These are phyloP conservation scores for Zingel zingel DNA, from an alignment of 2,113 vertebrate species.

Conservation along the genomic window DNA sequence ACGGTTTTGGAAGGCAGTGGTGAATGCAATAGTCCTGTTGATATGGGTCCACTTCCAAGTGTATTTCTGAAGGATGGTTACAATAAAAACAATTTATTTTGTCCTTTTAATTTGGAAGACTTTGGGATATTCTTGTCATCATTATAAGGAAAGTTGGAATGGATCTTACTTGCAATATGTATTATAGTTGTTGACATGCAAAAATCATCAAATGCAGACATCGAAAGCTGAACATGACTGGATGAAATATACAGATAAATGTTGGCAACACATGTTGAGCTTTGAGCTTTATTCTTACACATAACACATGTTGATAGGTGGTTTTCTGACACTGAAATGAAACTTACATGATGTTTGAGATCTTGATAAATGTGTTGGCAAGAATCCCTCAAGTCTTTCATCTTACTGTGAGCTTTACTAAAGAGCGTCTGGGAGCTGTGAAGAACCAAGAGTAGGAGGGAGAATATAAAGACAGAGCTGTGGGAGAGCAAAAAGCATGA, in stretches of 20 bases:
- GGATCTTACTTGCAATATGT: no score
- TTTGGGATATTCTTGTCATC: neutral
- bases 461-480: conserved; percentile 47
- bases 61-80: neutral
- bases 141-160: no score
- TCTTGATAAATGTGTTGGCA: conserved; percentile 19
- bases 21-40: no score
- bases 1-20: no score
- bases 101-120: neutral
- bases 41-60: neutral
- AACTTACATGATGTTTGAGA: conserved; percentile 30
- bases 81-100: neutral
- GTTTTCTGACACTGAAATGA: conserved; percentile 25
- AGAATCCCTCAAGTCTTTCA: conserved; percentile 1
- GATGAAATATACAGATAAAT: neutral
- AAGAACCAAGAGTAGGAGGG: conserved; percentile 28
- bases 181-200: neutral
- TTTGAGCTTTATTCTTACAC: neutral
- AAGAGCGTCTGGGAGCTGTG: conserved; percentile 31
- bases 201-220: neutral
- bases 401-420: conserved; percentile 12
- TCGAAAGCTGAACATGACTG: neutral
- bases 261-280: neutral
- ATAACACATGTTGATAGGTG: conserved; percentile 16
- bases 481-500: conserved; percentile 49